Conservation (phyloP, 2,888 invertebrate species). For the Chrysolina oricalcia region DNA sequence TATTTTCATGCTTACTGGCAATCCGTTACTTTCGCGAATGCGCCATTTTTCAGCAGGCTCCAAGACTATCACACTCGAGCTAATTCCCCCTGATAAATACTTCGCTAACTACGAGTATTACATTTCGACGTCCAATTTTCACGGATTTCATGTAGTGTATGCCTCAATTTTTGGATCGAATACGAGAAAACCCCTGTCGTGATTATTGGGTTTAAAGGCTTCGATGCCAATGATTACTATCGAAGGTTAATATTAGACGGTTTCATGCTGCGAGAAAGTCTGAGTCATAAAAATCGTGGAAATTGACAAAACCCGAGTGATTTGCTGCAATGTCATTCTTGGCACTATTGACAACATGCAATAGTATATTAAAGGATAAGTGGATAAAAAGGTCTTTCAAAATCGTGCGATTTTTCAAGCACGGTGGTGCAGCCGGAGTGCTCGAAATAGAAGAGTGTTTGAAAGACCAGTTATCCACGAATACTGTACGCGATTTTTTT, state of each 20-base stretch:
- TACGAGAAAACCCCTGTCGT: slow-evolving; percentile 26
- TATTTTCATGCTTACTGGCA: neutral
- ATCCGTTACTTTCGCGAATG: too few relatives aligned
- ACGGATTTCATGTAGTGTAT: slow-evolving; percentile 10
- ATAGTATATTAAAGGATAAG: too few relatives aligned
- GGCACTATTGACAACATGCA: too few relatives aligned
- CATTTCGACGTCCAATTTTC: slow-evolving; percentile 18
- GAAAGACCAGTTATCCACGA: too few relatives aligned
- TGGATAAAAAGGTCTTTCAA: too few relatives aligned
- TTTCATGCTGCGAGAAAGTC: neutral
- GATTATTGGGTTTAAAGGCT: slow-evolving; percentile 24
- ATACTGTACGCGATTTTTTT: too few relatives aligned
- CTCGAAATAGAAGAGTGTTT: too few relatives aligned
- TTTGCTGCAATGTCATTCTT: too few relatives aligned
- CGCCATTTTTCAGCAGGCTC: neutral
- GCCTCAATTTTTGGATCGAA: slow-evolving; percentile 23
- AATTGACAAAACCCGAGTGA: neutral
- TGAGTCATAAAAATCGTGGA: slow-evolving; percentile 8
- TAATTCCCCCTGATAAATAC: slow-evolving; percentile 14
- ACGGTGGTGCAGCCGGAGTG: too few relatives aligned
- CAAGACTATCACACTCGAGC: slow-evolving; percentile 1
- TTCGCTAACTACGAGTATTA: slow-evolving; percentile 15
- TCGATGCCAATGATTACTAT: slow-evolving; percentile 27
- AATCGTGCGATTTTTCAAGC: too few relatives aligned
- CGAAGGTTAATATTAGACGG: slow-evolving; percentile 14